A percentile compares a stretch with the other conserved stretches of the same genome.
Evolutionary conservation across 53 echinoderm and acorn worm species (phyloP).

Genomic region (Antedon mediterranea): DNA sequence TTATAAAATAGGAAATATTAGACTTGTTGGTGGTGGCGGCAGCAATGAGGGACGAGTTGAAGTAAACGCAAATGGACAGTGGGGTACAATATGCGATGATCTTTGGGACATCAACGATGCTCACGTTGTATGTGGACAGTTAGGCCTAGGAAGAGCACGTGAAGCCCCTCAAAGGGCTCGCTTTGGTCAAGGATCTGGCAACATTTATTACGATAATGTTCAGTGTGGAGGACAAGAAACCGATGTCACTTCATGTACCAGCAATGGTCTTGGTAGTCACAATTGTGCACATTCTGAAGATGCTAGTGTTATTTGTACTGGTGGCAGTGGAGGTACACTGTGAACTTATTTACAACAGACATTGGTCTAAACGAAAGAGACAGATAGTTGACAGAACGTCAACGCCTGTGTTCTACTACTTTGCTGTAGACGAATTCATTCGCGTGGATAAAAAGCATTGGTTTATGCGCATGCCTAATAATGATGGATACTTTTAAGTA

Average conservation of each 20-base stretch:
- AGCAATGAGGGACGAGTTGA: slow-evolving; percentile 22
- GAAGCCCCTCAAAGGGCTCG: neutral
- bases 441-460: no score
- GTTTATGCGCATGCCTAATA: no score
- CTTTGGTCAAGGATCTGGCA: slow-evolving; percentile 21
- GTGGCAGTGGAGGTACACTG: no score
- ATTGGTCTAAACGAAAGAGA: no score
- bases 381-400: no score
- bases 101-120: slow-evolving; percentile 26
- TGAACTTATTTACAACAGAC: no score
- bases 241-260: slow-evolving; percentile 6
- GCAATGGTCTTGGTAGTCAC: slow-evolving; percentile 10
- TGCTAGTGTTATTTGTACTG: neutral
- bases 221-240: slow-evolving; percentile 13
- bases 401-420: no score
- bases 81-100: slow-evolving; percentile 57
- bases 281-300: slow-evolving; percentile 31
- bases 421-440: no score
- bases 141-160: slow-evolving; percentile 4
- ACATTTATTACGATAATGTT: slow-evolving; percentile 5
- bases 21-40: neutral
- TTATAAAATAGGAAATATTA: no score
- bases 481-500: no score
- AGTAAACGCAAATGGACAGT: slow-evolving; percentile 5
- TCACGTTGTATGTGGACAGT: slow-evolving; percentile 33